These are phyloP conservation scores for Polietes domitor DNA, from an alignment of 2,888 invertebrate genomes.

Conservation along the genomic window DNA sequence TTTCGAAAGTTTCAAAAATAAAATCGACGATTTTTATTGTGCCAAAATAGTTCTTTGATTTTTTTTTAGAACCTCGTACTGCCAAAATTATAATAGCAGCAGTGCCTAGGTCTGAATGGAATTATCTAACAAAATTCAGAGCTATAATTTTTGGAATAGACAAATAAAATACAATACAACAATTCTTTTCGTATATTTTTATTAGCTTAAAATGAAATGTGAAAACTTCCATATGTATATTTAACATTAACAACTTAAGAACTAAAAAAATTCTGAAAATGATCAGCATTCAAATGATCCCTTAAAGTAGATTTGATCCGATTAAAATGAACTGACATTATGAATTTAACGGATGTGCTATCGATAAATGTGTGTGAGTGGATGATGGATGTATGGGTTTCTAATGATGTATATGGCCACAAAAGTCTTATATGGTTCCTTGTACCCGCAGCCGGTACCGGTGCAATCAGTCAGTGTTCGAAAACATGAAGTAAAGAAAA, in stretches of 20 bases:
- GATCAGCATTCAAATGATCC: background rate
- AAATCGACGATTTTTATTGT: no score
- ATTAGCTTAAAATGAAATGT: slow-evolving; percentile 10
- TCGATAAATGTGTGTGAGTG: background rate
- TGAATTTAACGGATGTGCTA: background rate
- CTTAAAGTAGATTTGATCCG: background rate
- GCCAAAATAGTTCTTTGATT: no score
- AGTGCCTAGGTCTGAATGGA: no score
- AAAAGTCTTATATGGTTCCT: slow-evolving; percentile 26
- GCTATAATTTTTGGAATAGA: no score
- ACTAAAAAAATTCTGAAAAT: background rate
- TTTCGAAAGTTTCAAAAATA: no score
- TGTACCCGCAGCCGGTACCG: background rate
- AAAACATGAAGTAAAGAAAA: background rate
- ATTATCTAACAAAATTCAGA: no score
- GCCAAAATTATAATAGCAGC: no score
- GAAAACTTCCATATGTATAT: background rate
- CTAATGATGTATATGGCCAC: slow-evolving; percentile 3
- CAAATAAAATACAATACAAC: background rate
- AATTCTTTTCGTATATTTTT: slow-evolving; percentile 2
- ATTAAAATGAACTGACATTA: background rate
- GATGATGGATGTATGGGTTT: background rate
- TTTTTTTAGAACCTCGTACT: no score
- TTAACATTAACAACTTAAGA: slow-evolving; percentile 33
- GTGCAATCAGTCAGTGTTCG: slow-evolving; percentile 12